phyloP scores from a whole-genome alignment of 2,888 invertebrate genomes.

The Callinectes sapidus region DNA sequence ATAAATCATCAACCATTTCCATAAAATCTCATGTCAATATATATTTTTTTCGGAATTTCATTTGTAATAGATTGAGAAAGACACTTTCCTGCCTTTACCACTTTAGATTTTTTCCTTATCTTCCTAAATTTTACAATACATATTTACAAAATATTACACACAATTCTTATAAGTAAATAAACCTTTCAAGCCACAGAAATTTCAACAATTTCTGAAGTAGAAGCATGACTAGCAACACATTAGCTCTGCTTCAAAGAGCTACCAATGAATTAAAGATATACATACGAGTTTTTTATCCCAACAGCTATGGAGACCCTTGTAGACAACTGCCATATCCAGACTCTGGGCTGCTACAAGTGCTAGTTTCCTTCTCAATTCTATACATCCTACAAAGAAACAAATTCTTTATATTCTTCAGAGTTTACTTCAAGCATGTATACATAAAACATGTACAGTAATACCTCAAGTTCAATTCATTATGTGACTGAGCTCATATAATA shows the following conservation, averaged over 20 bases:
- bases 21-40: background rate
- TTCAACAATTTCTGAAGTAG: background rate
- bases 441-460: too few species aligned
- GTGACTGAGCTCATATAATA: too few species aligned
- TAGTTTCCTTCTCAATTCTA: slow-evolving; percentile 54
- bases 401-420: background rate
- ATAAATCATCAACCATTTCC: background rate
- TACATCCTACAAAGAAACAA: slow-evolving; percentile 43
- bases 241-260: background rate
- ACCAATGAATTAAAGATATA: background rate
- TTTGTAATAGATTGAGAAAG: background rate
- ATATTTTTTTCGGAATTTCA: background rate
- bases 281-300: background rate
- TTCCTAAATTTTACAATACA: background rate
- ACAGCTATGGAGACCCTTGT: slow-evolving; percentile 47
- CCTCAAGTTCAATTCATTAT: too few species aligned
- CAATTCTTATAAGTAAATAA: background rate
- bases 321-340: slow-evolving; percentile 61
- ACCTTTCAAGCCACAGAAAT: background rate
- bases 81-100: background rate
- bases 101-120: background rate
- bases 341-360: slow-evolving; percentile 57
- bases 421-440: background rate
- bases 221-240: background rate
- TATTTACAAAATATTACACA: background rate